Base-by-base conservation (phyloP, 2,888 invertebrate species). In the Oxystoma pomonae region DNA sequence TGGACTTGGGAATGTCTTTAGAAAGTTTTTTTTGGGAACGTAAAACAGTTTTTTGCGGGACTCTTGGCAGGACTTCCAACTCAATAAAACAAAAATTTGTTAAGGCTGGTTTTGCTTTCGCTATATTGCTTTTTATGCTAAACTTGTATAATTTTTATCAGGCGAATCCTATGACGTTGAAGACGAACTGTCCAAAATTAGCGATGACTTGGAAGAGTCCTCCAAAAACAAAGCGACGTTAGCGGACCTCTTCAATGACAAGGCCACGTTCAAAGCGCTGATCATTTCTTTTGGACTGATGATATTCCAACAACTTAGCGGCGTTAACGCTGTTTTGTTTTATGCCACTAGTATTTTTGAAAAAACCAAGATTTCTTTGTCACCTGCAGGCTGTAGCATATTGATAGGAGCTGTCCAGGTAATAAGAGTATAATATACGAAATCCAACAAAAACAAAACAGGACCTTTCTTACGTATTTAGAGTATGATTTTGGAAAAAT, bases 151-250 rank as follows among this genome's bases (percentile, higher is more conserved):
- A n/a, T n/a, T n/a, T n/a, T 59, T 63, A 63, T 19, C 49, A 68
- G 71, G 70, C 17, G 80, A 83, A 1, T 82, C 84, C 70, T 85
- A 85, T 66, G 84, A 84, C 66, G 81, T 82, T 51, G 85, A 83
- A 55, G 80, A 83, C 18, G 88, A 88, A 77, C 73, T 86, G 2
- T 81, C 80, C 62, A 76, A 76, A 1, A 74, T 86, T 49, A 81
- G 81, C 55, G 83, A 84, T 67, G 77, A 81, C 22, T 76, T 84
- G 20, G 76, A 81, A 67, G 83, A 81, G 68, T 79, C 80, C 20
- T 79, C 77, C 0, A 81, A 77, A 61, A 81, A 81, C 67, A 81
- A 80, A 73, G 65, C 80, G 80, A 2, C 81, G 80, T 81, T 85
- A 55, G 80, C 79, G 58, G 83, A 84, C 62, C 65, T 76, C 20